Evolutionary conservation across 1,140 invertebrate species (phyloP).

Genomic region (Nasonia vitripennis): DNA sequence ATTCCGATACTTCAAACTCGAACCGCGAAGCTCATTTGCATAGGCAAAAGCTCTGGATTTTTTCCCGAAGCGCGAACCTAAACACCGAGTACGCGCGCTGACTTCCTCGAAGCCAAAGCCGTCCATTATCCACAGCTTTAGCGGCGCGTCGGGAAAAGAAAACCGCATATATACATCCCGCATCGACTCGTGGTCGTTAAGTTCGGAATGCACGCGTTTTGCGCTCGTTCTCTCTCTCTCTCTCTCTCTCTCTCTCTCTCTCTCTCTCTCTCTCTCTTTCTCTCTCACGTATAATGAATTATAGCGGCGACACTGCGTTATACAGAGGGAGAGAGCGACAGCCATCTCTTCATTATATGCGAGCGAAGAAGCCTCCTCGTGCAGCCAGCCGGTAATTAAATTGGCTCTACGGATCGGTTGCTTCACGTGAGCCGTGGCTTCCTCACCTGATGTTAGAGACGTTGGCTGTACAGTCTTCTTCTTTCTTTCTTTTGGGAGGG

Average conservation of each 20-base stretch:
- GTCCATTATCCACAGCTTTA: not conserved
- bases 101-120: not conserved
- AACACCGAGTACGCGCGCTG: not conserved
- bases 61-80: not conserved
- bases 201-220: not conserved
- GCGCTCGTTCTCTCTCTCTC: not conserved
- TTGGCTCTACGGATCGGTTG: slow-evolving; percentile 23
- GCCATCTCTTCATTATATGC: slow-evolving; percentile 29
- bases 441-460: slow-evolving; percentile 9
- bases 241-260: not conserved
- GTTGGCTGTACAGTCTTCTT: not conserved
- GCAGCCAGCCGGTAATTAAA: slow-evolving; percentile 40
- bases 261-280: not conserved
- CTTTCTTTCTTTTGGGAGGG: not conserved
- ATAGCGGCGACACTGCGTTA: not conserved
- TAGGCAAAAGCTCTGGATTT: not conserved
- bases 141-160: not conserved
- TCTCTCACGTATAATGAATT: slow-evolving; percentile 25
- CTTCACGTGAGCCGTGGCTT: not conserved
- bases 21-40: not conserved
- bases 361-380: not conserved
- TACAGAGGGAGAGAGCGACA: not conserved
- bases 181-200: not conserved
- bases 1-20: too few relatives aligned
- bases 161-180: not conserved